Base-by-base conservation (phyloP, 1,140 invertebrate genomes). In the Macrobrachium nipponense region DNA sequence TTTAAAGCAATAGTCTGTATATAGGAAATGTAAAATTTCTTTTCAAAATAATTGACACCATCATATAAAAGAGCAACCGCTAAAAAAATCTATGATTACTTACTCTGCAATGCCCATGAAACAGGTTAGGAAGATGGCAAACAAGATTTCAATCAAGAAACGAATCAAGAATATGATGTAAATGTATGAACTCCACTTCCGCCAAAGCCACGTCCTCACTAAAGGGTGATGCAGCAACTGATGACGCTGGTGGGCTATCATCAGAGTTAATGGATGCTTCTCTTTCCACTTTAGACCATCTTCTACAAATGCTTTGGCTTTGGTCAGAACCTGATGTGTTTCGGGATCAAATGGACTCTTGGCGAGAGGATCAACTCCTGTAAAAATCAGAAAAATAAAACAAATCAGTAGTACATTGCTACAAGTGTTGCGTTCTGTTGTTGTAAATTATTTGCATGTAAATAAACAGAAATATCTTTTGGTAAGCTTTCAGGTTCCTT, bases 21-120 rank as follows among this genome's bases (percentile, higher is more conserved):
- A 0, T 12, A 51, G 3, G 51, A 51, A 51, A 51, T 51, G 12
- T 10, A 51, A 51, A 10, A 36, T 36, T 36, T 36, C 27, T 36
- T 36, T 36, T 36, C 27, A 36, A 4, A 36, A 36, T 36, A 36
- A 2, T 36, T 36, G 27, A 36, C 1, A 36, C 27, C 27, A 36
- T 36, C 27, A 36, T 36, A 36, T 36, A 36, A 36, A 36, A 36
- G 27, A 36, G 4, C 27, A 36, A 36, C 27, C 4, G 27, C 1
- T 36, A 36, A 36, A 59, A 59, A 36, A 15, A 14, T 43, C 58
- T 20, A 14, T n/a, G 36, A 20, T 6, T 86, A 73, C 84, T 86
- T 86, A 86, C 84, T 80, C 84, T 10, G 23, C 36, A 68, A 27
- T 43, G 7, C 51, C 68, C 84, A 86, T 86, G 59, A 73, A 86